Base-by-base conservation (phyloP, 2,888 invertebrate genomes). In the Agrilus mali region DNA sequence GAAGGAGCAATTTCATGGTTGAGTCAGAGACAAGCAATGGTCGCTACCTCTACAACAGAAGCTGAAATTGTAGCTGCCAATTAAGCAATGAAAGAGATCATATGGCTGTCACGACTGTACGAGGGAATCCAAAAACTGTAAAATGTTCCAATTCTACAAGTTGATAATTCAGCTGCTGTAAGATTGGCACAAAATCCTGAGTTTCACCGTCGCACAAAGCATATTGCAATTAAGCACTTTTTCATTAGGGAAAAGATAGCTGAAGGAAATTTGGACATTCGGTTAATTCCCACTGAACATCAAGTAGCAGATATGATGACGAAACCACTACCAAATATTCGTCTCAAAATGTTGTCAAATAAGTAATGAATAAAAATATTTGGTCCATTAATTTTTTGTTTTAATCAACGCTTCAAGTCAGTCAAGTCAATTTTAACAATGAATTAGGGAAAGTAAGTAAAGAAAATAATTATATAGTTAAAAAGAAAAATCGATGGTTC, bases 51-150 rank as follows among this genome's bases (percentile, higher is more conserved):
- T 8, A 42, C 54, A 3, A 50, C 53, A 8, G 56, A 56, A 40
- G 51, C 55, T 12, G 56, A 59, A 31, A 50, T 56, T 8, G 46
- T 58, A 27, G 56, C 57, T 38, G 56, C 53, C 36, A 54, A 48
- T 41, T 51, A 57, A 40, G 50, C 50, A 36, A 45, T 46, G 0
- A 56, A 57, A 45, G 53, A 56, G 42, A 39, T 50, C 14, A 54
- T 60, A 34, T 60, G 55, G 55, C 32, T 59, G n/a, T 51, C 12
- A 5, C 47, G 53, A 46, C 41, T 58, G 7, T 53, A 56, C 31
- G 41, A 45, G 35, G 53, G 47, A 42, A 51, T 57, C 13, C 38
- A 27, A 6, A 50, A 40, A 37, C 31, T 51, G 5, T 38, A 46
- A 8, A 16, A 48, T 7, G 36, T 47, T 45, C 53, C 56, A 14